Conservation (phyloP, 2,888 invertebrate genomes). For the Heliconius hortense region DNA sequence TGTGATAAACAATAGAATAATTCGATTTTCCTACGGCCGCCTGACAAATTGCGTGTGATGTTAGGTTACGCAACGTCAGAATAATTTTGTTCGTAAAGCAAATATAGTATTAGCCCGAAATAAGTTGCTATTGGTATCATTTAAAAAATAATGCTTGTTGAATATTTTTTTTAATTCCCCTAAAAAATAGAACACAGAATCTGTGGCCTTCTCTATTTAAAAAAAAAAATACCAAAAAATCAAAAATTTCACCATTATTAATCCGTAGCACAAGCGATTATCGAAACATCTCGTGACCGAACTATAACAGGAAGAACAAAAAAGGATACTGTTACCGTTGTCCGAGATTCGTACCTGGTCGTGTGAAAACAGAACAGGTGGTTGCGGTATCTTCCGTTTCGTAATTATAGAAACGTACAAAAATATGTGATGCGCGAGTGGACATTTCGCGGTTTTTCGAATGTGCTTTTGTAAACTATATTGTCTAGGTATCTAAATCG, state of each 20-base stretch:
- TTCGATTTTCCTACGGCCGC: constrained; percentile 70
- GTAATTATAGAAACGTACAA: constrained; percentile 75
- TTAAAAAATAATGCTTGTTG: not conserved
- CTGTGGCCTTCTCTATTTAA: not conserved
- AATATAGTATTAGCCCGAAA: constrained; percentile 42
- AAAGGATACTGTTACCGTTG: constrained; percentile 69
- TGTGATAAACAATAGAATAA: constrained; percentile 72
- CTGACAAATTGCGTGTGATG: constrained; percentile 70
- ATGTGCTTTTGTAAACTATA: constrained; percentile 7
- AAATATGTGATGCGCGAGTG: constrained; percentile 70
- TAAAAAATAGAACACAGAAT: too few species aligned
- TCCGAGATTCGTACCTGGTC: constrained; percentile 70
- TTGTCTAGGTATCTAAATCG: constrained; percentile 24
- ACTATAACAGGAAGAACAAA: constrained; percentile 54
- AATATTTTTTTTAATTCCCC: not conserved
- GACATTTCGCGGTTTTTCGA: constrained; percentile 53
- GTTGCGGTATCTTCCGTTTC: constrained; percentile 61
- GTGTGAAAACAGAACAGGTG: constrained; percentile 81
- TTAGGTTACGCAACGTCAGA: constrained; percentile 44
- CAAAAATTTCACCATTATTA: constrained; percentile 14
- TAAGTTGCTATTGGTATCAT: not conserved
- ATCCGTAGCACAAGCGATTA: constrained; percentile 14
- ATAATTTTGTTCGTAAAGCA: constrained; percentile 39
- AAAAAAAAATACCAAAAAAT: not conserved
- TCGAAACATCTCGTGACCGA: constrained; percentile 31